Conservation (phyloP, 2,113 vertebrate species). For the Bubo scandiacus region DNA sequence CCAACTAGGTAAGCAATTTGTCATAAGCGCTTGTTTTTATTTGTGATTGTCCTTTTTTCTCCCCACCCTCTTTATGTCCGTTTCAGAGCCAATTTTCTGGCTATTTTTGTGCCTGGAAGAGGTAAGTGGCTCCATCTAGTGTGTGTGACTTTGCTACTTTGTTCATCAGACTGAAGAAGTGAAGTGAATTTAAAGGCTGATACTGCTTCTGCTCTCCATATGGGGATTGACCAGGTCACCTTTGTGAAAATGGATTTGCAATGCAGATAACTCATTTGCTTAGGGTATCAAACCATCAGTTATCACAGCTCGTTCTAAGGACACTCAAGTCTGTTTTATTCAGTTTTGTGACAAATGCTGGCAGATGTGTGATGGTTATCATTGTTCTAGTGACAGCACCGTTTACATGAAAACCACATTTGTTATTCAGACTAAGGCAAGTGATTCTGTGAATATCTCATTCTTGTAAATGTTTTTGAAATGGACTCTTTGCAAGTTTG, state of each 20-base stretch:
- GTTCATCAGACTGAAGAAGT: neutral
- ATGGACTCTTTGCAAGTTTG: neutral
- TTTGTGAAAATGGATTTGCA: conserved; percentile 42
- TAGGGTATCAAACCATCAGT: conserved; percentile 49
- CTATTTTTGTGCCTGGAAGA: neutral
- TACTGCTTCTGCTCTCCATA: neutral
- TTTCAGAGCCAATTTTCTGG: neutral
- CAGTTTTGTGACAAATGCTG: conserved; percentile 38
- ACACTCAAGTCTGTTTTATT: conserved; percentile 20
- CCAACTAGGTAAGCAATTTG: conserved; percentile 83
- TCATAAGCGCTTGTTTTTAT: neutral
- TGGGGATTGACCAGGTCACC: conserved; percentile 32
- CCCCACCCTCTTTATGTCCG: neutral
- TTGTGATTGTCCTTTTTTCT: neutral
- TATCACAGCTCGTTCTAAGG: conserved; percentile 44
- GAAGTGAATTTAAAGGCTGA: neutral
- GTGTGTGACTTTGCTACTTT: neutral
- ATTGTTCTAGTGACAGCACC: conserved; percentile 29
- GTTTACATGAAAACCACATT: conserved; percentile 67
- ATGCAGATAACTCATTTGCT: conserved; percentile 48
- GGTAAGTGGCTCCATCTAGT: conserved; percentile 65
- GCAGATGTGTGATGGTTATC: conserved; percentile 58
- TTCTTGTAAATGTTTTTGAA: conserved; percentile 28
- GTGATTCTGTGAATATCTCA: conserved; percentile 7
- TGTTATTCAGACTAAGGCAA: conserved; percentile 67